Percentiles rank a stretch among this genome's conserved stretches.
phyloP scores from a whole-genome alignment of 1,140 invertebrate species.

The Hypothenemus hampei region DNA sequence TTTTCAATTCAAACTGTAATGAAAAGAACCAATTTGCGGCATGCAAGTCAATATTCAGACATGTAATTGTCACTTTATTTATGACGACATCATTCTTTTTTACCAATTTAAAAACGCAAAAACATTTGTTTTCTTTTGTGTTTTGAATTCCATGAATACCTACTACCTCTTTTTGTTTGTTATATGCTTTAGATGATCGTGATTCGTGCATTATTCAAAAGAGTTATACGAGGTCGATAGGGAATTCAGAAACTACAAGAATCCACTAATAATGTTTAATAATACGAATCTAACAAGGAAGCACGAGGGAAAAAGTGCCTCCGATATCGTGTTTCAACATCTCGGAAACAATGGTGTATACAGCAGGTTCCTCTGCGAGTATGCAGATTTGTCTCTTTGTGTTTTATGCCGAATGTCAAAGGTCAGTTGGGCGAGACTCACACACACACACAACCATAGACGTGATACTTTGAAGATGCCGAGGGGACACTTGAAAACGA shows the following conservation, averaged over 20 bases:
- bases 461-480: constrained; percentile 30
- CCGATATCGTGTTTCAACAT: constrained; percentile 27
- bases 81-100: too few relatives aligned
- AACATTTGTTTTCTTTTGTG: not conserved
- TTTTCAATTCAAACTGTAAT: not conserved
- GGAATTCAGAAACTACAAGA: constrained; percentile 19
- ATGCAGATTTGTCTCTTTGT: constrained; percentile 30
- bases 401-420: constrained; percentile 23
- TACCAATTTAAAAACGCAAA: too few relatives aligned
- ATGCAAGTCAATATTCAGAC: not conserved
- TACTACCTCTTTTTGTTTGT: too few relatives aligned
- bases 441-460: constrained; percentile 20
- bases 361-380: constrained; percentile 19
- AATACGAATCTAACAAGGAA: constrained; percentile 27
- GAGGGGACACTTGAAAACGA: constrained; percentile 25
- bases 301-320: constrained; percentile 22
- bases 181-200: not conserved
- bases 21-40: not conserved
- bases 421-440: constrained; percentile 29
- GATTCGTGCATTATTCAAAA: constrained; percentile 9
- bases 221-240: not conserved
- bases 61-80: not conserved
- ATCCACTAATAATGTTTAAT: constrained; percentile 26
- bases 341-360: constrained; percentile 27
- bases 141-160: not conserved